A percentile compares a stretch with the other conserved stretches of the same genome.
phyloP scores from a whole-genome alignment of 1,140 invertebrate species.

The Sweltsa coloradensis region DNA sequence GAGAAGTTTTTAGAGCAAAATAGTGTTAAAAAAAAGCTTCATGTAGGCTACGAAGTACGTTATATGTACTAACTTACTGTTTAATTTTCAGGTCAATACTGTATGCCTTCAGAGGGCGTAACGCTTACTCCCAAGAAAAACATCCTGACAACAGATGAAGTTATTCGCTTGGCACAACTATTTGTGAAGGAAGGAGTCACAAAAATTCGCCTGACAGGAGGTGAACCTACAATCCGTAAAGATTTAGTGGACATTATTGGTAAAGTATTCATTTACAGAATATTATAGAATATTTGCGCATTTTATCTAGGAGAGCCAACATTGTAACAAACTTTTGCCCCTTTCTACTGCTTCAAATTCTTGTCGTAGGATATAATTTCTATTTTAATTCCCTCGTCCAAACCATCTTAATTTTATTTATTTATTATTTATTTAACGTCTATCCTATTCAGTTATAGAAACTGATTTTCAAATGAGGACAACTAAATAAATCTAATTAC shows the following conservation, averaged over 20 bases:
- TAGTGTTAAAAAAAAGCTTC: no score
- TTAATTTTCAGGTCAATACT: slow-evolving; percentile 64
- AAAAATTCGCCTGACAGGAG: slow-evolving; percentile 92
- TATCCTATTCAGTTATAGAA: no score
- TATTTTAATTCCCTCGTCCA: no score
- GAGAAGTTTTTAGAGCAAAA: no score
- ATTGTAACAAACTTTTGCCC: neutral
- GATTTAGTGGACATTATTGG: slow-evolving; percentile 76
- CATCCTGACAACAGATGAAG: slow-evolving; percentile 75
- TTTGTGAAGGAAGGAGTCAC: slow-evolving; percentile 83
- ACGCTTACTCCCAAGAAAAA: slow-evolving; percentile 56
- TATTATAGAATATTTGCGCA: slow-evolving; percentile 17
- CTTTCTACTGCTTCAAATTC: neutral
- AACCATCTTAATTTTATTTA: no score
- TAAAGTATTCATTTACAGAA: slow-evolving; percentile 29
- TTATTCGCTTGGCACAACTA: slow-evolving; percentile 61
- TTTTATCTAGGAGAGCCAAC: neutral
- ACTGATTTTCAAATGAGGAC: no score
- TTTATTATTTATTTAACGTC: no score
- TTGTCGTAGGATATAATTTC: no score
- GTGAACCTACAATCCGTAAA: slow-evolving; percentile 84
- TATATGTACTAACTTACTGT: neutral
- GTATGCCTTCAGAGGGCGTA: slow-evolving; percentile 94
- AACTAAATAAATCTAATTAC: no score
- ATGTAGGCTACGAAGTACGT: slow-evolving; percentile 1